Base-by-base conservation (phyloP, 1,140 invertebrate species). In the Drosophila triauraria region DNA sequence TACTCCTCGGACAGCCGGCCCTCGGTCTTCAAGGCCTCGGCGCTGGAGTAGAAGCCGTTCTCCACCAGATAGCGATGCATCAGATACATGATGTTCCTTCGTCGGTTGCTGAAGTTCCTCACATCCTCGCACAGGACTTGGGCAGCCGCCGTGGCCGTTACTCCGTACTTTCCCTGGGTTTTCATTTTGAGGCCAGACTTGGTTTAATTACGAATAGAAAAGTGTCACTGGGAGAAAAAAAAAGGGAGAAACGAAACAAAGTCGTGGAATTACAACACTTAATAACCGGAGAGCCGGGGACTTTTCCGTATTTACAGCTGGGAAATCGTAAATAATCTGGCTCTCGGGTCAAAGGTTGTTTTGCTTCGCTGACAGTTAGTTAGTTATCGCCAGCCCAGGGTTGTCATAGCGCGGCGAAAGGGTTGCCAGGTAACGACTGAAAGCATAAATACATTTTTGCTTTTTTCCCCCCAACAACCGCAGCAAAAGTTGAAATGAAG, bases 21-120 rank as follows among this genome's bases (percentile, higher is more conserved):
- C 93, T 98, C 97, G 17, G 93, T 93, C 15, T 93, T 92, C 43
- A 97, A 93, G 2, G 93, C 87, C 12, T 95, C 94, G 0, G 95
- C 95, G 2, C 95, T 94, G 53, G 95, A 94, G 23, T 94, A 82
- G 75, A 95, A 96, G 85, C 96, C 96, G 93, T 97, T 95, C 83
- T 97, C 95, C 76, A 94, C 93, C 70, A 98, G 92, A 94, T 96
- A 98, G 35, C 95, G 94, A n/a, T 95, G 92, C 64, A 98, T 95
- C 51, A 98, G 93, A 85, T 97, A 95, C n/a, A 97, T 93, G 5
- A 98, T 93, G 91, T 96, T 96, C 64, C 95, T 95, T 79, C 96
- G 96, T 48, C 96, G 94, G 44, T 78, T 74, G 35, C 71, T 80
- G 20, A 87, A 87, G 20, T 91, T 91, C 23, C 90, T 75, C 27